Conservation (phyloP, 2,797 vertebrate species). For the Okamejei kenojei region DNA sequence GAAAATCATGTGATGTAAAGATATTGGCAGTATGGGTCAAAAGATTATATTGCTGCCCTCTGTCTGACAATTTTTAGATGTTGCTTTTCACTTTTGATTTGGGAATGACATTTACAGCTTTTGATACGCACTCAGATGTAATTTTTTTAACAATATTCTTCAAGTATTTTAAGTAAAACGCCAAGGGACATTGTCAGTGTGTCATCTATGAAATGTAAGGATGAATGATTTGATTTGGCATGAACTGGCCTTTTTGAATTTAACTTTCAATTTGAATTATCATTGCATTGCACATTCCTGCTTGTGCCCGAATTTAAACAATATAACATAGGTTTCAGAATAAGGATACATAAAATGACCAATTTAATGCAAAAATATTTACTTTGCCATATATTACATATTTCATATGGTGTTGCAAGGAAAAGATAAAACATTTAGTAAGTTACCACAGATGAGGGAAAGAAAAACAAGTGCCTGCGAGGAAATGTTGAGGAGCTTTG, state of each 20-base stretch:
- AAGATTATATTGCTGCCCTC: background rate
- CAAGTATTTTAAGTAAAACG: background rate
- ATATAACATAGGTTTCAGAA: background rate
- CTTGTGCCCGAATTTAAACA: background rate
- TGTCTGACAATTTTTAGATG: background rate
- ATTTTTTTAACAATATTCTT: slow-evolving; percentile 3
- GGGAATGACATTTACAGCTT: background rate
- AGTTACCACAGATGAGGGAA: too few relatives aligned
- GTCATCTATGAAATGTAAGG: background rate
- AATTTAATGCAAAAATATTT: background rate
- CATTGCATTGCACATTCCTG: background rate
- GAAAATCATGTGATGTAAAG: slow-evolving; percentile 44
- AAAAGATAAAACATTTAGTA: background rate
- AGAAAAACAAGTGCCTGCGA: background rate
- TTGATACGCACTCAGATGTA: background rate
- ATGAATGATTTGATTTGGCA: slow-evolving; percentile 23
- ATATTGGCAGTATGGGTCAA: slow-evolving; percentile 43
- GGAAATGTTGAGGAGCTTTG: background rate
- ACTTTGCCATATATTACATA: background rate
- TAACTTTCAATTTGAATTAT: slow-evolving; percentile 30
- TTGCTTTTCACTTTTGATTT: background rate
- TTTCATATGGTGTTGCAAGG: background rate
- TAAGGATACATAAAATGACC: background rate
- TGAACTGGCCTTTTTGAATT: slow-evolving; percentile 13
- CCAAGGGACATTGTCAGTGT: background rate